Evolutionary conservation across 2,888 invertebrate species (phyloP).

Genomic region (Caradrina kadenii): DNA sequence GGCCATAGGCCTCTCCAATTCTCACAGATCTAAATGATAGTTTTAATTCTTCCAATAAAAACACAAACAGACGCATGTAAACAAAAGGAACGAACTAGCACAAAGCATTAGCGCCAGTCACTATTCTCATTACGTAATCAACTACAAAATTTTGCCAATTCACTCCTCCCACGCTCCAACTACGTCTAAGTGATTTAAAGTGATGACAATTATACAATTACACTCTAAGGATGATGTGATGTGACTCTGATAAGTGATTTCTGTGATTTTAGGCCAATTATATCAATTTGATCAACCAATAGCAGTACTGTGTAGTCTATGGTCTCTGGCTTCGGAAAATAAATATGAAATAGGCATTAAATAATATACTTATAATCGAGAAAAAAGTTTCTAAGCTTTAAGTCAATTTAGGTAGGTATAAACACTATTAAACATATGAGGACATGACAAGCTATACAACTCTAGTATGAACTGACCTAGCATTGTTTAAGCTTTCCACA

Average conservation of each 20-base stretch:
- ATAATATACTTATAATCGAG: background rate
- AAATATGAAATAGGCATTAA: background rate
- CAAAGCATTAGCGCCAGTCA: constrained; percentile 34
- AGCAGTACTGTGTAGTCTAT: constrained; percentile 65
- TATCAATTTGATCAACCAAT: constrained; percentile 71
- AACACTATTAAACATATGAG: background rate
- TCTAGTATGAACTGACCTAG: background rate
- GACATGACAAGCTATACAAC: background rate
- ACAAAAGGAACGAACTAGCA: background rate
- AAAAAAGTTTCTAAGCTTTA: constrained; percentile 9
- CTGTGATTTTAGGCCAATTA: constrained; percentile 49
- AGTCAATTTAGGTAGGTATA: background rate
- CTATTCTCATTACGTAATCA: constrained; percentile 33
- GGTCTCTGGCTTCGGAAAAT: constrained; percentile 38
- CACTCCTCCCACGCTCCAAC: constrained; percentile 44
- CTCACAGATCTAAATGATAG: background rate
- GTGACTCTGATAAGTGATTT: constrained; percentile 28
- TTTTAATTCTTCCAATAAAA: background rate
- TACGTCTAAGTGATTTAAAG: constrained; percentile 31
- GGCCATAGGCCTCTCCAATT: too few relatives aligned
- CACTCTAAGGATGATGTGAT: constrained; percentile 46
- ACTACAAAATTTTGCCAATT: constrained; percentile 18
- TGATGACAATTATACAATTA: constrained; percentile 27
- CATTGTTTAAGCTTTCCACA: background rate
- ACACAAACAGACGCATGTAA: background rate